phyloP scores from a whole-genome alignment of 2,797 vertebrate species.

The Tauraco hartlaubi region DNA sequence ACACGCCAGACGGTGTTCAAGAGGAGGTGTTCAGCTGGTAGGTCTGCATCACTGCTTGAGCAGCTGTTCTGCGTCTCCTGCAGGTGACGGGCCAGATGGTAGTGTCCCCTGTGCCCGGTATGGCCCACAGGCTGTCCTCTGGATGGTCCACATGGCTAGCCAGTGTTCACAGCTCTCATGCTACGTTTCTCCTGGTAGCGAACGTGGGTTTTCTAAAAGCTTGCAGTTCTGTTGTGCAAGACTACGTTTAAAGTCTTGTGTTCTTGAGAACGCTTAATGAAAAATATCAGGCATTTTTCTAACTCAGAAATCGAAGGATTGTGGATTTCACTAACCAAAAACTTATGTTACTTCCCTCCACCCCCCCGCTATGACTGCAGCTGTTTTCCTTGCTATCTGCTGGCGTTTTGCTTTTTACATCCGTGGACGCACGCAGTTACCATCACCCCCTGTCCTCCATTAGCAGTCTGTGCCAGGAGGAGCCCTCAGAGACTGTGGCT shows the following conservation, averaged over 20 bases:
- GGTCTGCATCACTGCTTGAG: neutral
- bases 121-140: neutral
- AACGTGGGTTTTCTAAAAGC: neutral
- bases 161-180: neutral
- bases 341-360: rapidly evolving
- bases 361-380: neutral
- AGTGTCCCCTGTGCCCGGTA: neutral
- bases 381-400: neutral
- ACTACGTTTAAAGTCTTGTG: neutral
- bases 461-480: neutral
- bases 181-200: neutral
- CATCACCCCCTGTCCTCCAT: neutral
- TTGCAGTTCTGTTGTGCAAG: neutral
- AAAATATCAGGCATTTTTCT: neutral
- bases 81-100: neutral
- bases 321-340: neutral
- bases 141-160: neutral
- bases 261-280: neutral
- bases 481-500: slow-evolving; percentile 6
- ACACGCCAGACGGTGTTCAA: neutral
- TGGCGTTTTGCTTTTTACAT: neutral
- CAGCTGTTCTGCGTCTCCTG: neutral
- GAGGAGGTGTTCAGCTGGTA: neutral
- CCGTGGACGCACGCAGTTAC: neutral
- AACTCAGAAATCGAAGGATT: neutral